These are phyloP conservation scores for Lithobates sylvaticus DNA, from an alignment of 2,797 vertebrate genomes.

Conservation along the genomic window DNA sequence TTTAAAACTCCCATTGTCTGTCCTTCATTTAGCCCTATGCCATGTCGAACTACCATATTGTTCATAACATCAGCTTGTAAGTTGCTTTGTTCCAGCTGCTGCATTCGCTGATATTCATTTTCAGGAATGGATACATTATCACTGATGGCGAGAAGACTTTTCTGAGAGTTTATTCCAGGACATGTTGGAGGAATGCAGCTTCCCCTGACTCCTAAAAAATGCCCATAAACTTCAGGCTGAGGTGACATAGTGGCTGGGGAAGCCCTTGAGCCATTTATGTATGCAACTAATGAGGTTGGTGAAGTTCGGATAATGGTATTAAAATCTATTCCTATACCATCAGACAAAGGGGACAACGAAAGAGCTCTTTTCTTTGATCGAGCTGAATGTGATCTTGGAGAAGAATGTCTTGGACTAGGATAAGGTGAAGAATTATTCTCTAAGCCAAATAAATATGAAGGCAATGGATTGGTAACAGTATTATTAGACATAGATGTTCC, in stretches of 20 bases:
- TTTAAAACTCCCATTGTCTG: slow-evolving; percentile 70
- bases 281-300: slow-evolving; percentile 92
- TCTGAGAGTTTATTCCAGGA: slow-evolving; percentile 70
- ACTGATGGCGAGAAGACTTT: slow-evolving; percentile 69
- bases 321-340: slow-evolving; percentile 90
- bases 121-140: slow-evolving; percentile 68
- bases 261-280: slow-evolving; percentile 87
- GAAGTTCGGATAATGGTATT: slow-evolving; percentile 94
- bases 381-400: slow-evolving; percentile 71
- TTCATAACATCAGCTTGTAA: slow-evolving; percentile 77
- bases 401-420: slow-evolving; percentile 78
- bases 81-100: slow-evolving; percentile 81
- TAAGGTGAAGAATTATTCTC: slow-evolving; percentile 77
- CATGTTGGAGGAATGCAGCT: slow-evolving; percentile 83
- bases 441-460: slow-evolving; percentile 83
- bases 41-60: slow-evolving; percentile 89
- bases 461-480: slow-evolving; percentile 79
- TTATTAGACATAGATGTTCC: slow-evolving; percentile 80
- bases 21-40: slow-evolving; percentile 67
- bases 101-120: slow-evolving; percentile 78
- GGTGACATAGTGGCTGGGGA: slow-evolving; percentile 84
- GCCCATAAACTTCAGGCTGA: slow-evolving; percentile 91
- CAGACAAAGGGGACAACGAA: slow-evolving; percentile 89
- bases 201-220: slow-evolving; percentile 91
- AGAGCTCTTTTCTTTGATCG: slow-evolving; percentile 87